Percentiles rank a stretch among this genome's conserved stretches.
These are phyloP conservation scores for Noctua comes DNA, from an alignment of 2,888 invertebrate genomes.

Conservation along the genomic window DNA sequence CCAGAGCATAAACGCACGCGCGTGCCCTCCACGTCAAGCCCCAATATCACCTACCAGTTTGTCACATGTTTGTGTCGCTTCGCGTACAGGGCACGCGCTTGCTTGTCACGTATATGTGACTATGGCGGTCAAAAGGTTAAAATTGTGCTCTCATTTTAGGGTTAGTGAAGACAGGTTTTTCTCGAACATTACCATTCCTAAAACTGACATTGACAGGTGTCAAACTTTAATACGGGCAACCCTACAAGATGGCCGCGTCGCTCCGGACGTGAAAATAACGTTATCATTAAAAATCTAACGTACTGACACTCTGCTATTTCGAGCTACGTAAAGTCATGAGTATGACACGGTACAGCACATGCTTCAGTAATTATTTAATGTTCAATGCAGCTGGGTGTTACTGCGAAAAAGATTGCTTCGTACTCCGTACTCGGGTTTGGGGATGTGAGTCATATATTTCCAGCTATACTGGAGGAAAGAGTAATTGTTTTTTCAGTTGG, in stretches of 20 bases:
- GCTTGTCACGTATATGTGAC: no score
- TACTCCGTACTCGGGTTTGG: background rate
- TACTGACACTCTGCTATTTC: constrained; percentile 61
- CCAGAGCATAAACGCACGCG: no score
- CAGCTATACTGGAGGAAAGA: constrained; percentile 23
- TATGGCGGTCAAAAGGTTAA: no score
- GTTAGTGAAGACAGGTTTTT: no score
- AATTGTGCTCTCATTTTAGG: background rate
- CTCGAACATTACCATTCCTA: background rate
- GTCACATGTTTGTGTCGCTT: no score
- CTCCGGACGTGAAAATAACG: constrained; percentile 64
- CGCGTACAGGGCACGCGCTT: no score
- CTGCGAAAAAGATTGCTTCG: constrained; percentile 38
- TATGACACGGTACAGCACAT: constrained; percentile 26
- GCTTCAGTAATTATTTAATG: constrained; percentile 51
- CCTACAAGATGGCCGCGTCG: constrained; percentile 50
- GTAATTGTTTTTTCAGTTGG: constrained; percentile 24
- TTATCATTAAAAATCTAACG: constrained; percentile 68
- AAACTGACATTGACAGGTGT: constrained; percentile 19
- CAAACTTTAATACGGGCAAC: constrained; percentile 34
- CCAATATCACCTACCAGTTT: no score
- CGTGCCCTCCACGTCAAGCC: no score
- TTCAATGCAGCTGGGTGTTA: constrained; percentile 48
- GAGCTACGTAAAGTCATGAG: constrained; percentile 41
- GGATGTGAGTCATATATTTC: constrained; percentile 45